Percentiles rank a stretch among this genome's conserved stretches.
These are phyloP conservation scores for Didymodactylos carnosus DNA, from an alignment of 2,888 invertebrate genomes.

Conservation along the genomic window DNA sequence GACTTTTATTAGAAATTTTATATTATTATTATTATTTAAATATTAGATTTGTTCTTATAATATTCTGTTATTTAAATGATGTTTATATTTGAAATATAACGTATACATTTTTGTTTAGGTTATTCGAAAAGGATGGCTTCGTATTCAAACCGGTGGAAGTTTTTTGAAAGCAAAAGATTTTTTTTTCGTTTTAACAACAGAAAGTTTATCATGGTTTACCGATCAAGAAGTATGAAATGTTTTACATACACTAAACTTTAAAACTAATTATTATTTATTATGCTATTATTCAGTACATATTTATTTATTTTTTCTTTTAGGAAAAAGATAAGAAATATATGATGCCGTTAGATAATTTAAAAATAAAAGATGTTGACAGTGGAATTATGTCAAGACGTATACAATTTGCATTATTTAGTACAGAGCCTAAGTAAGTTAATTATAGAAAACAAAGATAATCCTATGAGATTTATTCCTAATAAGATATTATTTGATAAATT, in stretches of 20 bases:
- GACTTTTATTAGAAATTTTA: neutral
- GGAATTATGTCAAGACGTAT: constrained; percentile 70
- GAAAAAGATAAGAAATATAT: constrained; percentile 99
- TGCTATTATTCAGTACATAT: neutral
- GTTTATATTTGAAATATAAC: neutral
- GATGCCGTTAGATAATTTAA: constrained; percentile 86
- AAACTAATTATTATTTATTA: neutral
- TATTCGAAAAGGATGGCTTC: constrained; percentile 94
- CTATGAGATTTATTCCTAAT: too few species aligned
- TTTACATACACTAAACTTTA: too few species aligned
- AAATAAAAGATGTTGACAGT: constrained; percentile 83
- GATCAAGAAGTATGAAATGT: constrained; percentile 66
- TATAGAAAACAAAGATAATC: too few species aligned
- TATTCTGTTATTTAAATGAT: neutral
- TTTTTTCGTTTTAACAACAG: constrained; percentile 96
- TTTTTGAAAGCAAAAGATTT: constrained; percentile 98
- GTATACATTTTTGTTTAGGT: neutral
- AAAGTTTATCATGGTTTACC: constrained; percentile 95
- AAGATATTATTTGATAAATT: too few species aligned
- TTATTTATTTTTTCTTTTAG: neutral
- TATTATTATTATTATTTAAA: neutral
- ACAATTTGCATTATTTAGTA: constrained; percentile 92
- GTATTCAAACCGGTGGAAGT: constrained; percentile 82
- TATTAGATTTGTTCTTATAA: neutral
- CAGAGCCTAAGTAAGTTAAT: constrained; percentile 38